Conservation (phyloP, 2,888 invertebrate genomes). For the Drosophila formosana region DNA sequence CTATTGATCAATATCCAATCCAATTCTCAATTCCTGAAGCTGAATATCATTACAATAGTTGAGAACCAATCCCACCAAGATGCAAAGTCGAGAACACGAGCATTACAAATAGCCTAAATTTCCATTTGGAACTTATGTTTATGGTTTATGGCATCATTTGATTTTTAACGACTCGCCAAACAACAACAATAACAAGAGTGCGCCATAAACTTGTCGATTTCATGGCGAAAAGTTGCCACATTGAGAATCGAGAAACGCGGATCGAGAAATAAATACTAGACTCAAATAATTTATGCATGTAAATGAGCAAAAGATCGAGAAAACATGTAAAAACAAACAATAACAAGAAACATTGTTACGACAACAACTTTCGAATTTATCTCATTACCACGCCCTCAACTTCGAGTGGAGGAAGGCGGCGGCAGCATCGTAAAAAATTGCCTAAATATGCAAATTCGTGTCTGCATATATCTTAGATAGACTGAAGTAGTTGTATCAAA, state of each 20-base stretch:
- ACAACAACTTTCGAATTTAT: slow-evolving; percentile 58
- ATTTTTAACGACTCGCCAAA: slow-evolving; percentile 38
- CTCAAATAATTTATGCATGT: slow-evolving; percentile 62
- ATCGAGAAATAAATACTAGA: slow-evolving; percentile 6
- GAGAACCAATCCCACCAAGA: slow-evolving; percentile 38
- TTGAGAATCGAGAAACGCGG: slow-evolving; percentile 11
- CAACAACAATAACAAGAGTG: slow-evolving; percentile 18
- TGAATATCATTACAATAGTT: slow-evolving; percentile 46
- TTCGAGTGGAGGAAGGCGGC: neutral
- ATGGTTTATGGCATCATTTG: slow-evolving; percentile 48
- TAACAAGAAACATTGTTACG: slow-evolving; percentile 21
- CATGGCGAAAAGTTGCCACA: slow-evolving; percentile 46
- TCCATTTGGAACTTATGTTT: slow-evolving; percentile 24
- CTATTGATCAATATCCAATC: slow-evolving; percentile 4
- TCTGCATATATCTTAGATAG: slow-evolving; percentile 13
- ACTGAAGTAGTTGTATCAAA: slow-evolving; percentile 11
- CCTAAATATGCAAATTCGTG: slow-evolving; percentile 39
- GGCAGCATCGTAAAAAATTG: slow-evolving; percentile 19
- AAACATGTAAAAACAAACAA: slow-evolving; percentile 24
- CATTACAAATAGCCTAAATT: slow-evolving; percentile 32
- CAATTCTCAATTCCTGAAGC: slow-evolving; percentile 18
- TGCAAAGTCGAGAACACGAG: slow-evolving; percentile 1
- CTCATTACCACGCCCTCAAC: slow-evolving; percentile 65
- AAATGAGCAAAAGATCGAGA: slow-evolving; percentile 41
- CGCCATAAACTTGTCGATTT: slow-evolving; percentile 68